These are phyloP conservation scores for Drosophila lini DNA, from an alignment of 1,140 invertebrate genomes.

Conservation along the genomic window DNA sequence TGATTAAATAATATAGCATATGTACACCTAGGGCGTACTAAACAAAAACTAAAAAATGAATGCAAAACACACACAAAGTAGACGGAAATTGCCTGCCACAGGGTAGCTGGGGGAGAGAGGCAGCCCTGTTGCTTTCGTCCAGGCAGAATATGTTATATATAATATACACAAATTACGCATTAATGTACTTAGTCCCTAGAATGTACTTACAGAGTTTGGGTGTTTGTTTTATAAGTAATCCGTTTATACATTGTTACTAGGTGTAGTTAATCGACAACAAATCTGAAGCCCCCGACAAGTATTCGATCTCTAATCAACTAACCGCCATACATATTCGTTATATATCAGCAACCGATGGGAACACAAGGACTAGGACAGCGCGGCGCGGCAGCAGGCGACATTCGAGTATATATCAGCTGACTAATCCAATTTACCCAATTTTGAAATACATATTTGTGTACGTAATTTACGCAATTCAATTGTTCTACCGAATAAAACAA, in stretches of 20 bases:
- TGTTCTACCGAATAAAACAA: conserved; percentile 57
- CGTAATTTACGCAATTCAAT: conserved; percentile 79
- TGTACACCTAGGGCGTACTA: conserved; percentile 14
- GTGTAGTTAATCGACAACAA: conserved; percentile 75
- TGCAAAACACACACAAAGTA: not conserved
- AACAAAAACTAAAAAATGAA: not conserved
- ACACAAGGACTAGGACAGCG: conserved; percentile 42
- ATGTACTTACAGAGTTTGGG: conserved; percentile 20
- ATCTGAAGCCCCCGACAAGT: conserved; percentile 48
- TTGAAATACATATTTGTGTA: conserved; percentile 73
- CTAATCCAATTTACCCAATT: conserved; percentile 49
- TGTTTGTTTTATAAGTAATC: conserved; percentile 54
- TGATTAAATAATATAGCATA: conserved; percentile 71
- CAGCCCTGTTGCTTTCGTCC: conserved; percentile 28
- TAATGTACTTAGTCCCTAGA: conserved; percentile 17
- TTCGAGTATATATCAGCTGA: conserved; percentile 49
- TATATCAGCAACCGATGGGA: conserved; percentile 65
- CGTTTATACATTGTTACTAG: conserved; percentile 78
- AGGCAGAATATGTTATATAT: conserved; percentile 15
- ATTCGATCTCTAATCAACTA: conserved; percentile 30
- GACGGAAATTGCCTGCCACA: conserved; percentile 1
- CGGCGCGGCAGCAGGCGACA: not conserved
- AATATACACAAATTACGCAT: conserved; percentile 30
- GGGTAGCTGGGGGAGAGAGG: not conserved
- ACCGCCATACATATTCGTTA: conserved; percentile 7